These are phyloP conservation scores for Cynopterus brachyotis DNA, from an alignment of 2,113 vertebrate genomes.

Conservation along the genomic window DNA sequence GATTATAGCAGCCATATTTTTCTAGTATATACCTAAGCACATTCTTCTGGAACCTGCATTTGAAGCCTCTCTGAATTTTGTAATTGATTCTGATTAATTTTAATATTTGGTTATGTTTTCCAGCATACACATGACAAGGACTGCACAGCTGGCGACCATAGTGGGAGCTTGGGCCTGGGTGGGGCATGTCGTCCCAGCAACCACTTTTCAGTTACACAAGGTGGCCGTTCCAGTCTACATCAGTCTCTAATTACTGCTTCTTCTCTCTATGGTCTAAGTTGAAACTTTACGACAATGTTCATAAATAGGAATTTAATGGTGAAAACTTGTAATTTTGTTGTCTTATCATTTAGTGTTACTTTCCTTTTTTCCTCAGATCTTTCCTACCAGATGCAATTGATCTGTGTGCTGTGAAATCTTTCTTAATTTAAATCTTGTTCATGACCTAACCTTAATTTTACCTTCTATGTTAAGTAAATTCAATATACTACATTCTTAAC, in stretches of 20 bases:
- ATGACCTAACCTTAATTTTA: conserved; percentile 7
- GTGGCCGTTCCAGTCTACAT: neutral
- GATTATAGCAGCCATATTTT: neutral
- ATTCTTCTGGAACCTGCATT: neutral
- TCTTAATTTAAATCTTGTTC: neutral
- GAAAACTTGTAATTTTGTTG: neutral
- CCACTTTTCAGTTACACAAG: neutral
- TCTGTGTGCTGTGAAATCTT: neutral
- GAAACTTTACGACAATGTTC: neutral
- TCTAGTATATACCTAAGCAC: neutral
- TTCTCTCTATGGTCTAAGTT: neutral
- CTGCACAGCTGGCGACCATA: neutral
- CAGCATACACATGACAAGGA: neutral
- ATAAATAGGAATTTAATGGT: neutral
- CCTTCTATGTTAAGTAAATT: neutral
- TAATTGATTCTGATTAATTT: neutral
- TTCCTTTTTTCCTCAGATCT: neutral
- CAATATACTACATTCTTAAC: neutral
- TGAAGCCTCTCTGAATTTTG: neutral
- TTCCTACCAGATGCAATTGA: neutral
- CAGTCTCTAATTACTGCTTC: neutral
- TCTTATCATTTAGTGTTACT: neutral
- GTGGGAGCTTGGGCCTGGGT: neutral
- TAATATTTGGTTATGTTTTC: neutral
- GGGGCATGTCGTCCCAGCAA: neutral